Percentiles rank a stretch among this genome's conserved stretches.
Conservation (phyloP, 1,140 invertebrate species). For the Euschistus heros region DNA sequence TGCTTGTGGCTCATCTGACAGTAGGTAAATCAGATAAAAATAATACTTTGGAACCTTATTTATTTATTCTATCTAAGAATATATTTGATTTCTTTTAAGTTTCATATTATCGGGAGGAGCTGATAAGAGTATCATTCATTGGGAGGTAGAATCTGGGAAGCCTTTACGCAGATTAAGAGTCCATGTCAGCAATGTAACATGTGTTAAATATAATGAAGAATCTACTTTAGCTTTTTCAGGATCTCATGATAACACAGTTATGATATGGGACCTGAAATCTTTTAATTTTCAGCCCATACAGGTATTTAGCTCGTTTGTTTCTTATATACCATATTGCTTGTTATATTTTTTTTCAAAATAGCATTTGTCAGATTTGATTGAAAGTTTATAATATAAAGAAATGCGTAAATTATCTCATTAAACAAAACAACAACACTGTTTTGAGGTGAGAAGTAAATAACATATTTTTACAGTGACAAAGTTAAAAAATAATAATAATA, state of each 20-base stretch:
- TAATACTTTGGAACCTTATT: not conserved
- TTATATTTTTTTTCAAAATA: too few species aligned
- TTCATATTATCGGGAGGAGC: conserved; percentile 76
- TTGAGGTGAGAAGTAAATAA: too few species aligned
- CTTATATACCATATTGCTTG: too few species aligned
- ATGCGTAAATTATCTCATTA: too few species aligned
- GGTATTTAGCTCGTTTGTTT: conserved; percentile 35
- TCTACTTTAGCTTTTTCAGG: conserved; percentile 82
- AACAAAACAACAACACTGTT: too few species aligned
- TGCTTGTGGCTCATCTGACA: conserved; percentile 81
- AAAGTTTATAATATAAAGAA: too few species aligned
- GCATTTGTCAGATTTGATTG: too few species aligned
- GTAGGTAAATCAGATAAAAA: conserved; percentile 37
- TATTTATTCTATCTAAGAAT: not conserved
- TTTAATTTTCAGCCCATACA: conserved; percentile 65
- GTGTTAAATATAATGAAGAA: conserved; percentile 87
- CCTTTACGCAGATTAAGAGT: conserved; percentile 69
- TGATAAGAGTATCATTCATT: conserved; percentile 80
- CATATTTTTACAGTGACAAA: too few species aligned
- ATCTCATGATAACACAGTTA: conserved; percentile 81
- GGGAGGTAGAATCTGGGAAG: conserved; percentile 80
- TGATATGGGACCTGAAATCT: conserved; percentile 77
- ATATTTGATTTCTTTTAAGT: conserved; percentile 34
- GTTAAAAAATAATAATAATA: too few species aligned
- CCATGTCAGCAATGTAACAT: conserved; percentile 79